Percentiles rank a stretch among this genome's conserved stretches.
Evolutionary conservation across 2,888 invertebrate species (phyloP).

Genomic region (Aradus depressus): DNA sequence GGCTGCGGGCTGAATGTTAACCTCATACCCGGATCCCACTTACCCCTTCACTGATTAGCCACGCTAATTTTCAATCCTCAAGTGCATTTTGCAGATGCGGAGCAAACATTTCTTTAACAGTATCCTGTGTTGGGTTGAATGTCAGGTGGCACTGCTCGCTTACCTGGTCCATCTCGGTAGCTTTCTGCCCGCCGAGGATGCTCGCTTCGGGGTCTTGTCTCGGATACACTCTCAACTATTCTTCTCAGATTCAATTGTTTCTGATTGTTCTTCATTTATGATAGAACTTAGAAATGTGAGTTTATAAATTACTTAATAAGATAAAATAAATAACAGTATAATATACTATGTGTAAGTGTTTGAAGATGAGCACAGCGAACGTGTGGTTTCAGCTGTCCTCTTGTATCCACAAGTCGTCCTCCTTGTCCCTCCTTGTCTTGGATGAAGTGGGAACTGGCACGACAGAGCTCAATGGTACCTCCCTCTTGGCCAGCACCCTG

Average conservation of each 20-base stretch:
- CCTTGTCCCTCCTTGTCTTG: slow-evolving; percentile 60
- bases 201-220: slow-evolving; percentile 57
- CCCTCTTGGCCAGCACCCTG: slow-evolving; percentile 57
- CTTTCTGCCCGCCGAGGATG: slow-evolving; percentile 70
- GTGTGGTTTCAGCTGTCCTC: slow-evolving; percentile 50
- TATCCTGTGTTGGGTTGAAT: too few relatives aligned
- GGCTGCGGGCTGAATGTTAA: too few relatives aligned
- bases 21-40: too few relatives aligned
- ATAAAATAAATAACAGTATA: neutral
- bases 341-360: slow-evolving; percentile 3
- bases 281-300: slow-evolving; percentile 69
- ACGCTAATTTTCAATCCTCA: too few relatives aligned
- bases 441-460: slow-evolving; percentile 90
- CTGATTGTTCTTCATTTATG: slow-evolving; percentile 74
- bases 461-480: slow-evolving; percentile 58
- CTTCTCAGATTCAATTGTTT: slow-evolving; percentile 61
- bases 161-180: slow-evolving; percentile 83
- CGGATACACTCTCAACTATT: slow-evolving; percentile 67
- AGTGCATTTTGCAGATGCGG: too few relatives aligned
- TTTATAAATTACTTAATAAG: neutral
- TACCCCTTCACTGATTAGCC: too few relatives aligned
- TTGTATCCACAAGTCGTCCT: slow-evolving; percentile 52
- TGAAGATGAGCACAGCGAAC: too few relatives aligned
- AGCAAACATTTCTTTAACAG: too few relatives aligned
- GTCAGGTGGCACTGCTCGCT: slow-evolving; percentile 54